These are phyloP conservation scores for Bradypus variegatus DNA, from an alignment of 2,797 vertebrate genomes.

Conservation along the genomic window DNA sequence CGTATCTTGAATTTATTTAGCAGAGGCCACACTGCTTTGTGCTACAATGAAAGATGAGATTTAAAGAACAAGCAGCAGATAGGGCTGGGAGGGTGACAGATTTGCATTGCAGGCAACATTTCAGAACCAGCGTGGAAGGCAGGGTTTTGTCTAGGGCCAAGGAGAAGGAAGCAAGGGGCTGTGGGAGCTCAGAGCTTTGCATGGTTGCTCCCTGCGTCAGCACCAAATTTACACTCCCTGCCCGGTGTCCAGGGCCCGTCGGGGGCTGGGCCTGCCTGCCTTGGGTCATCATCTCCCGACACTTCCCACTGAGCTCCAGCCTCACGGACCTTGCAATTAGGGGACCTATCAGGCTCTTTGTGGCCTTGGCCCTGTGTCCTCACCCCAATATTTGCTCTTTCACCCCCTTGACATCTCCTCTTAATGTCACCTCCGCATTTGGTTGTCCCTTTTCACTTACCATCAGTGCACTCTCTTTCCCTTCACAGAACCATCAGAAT, in stretches of 20 bases:
- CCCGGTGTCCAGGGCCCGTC: rapidly evolving
- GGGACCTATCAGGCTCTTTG: not conserved
- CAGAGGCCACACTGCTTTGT: not conserved
- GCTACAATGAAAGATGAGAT: not conserved
- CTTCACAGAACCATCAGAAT: not conserved
- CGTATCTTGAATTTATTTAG: not conserved
- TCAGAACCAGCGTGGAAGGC: not conserved
- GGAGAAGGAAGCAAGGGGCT: not conserved
- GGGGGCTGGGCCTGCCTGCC: not conserved
- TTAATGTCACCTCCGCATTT: not conserved
- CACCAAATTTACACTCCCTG: not conserved
- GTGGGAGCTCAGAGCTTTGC: rapidly evolving
- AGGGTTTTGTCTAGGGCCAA: not conserved
- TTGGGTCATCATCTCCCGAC: no score
- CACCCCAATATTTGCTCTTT: no score
- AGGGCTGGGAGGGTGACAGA: not conserved
- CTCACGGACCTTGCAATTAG: not conserved
- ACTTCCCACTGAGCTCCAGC: not conserved
- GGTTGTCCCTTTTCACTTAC: rapidly evolving
- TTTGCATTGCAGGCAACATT: rapidly evolving
- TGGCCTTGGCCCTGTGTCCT: not conserved
- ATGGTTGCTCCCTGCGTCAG: not conserved
- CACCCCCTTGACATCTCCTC: not conserved
- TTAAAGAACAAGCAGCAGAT: not conserved
- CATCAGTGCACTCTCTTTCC: no score